Evolutionary conservation across 2,888 invertebrate species (phyloP).

Genomic region (Gibbula magus): DNA sequence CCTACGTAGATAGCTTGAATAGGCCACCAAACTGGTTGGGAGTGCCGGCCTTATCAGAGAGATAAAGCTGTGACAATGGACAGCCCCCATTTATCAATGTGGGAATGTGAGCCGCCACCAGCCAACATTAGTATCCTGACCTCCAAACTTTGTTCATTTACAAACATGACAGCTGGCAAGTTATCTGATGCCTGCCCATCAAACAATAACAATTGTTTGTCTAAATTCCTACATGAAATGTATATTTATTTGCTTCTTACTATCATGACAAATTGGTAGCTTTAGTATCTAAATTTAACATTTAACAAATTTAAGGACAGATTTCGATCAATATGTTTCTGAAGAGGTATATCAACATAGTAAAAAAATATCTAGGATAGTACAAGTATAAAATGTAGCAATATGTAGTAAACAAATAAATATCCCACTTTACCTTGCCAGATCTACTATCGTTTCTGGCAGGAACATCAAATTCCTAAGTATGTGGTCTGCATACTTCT

Average conservation of each 20-base stretch:
- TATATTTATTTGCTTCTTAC: neutral
- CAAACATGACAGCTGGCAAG: constrained; percentile 8
- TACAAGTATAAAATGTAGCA: no score
- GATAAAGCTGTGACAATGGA: constrained; percentile 15
- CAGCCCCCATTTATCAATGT: constrained; percentile 11
- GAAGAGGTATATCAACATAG: neutral
- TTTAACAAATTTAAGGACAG: neutral
- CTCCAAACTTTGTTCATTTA: constrained; percentile 2
- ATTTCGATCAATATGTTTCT: neutral
- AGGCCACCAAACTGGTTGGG: neutral
- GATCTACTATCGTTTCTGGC: neutral
- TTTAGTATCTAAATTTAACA: neutral
- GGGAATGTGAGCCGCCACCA: constrained; percentile 7
- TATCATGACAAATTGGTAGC: neutral
- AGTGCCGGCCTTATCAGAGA: neutral
- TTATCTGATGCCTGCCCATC: neutral
- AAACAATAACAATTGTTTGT: neutral
- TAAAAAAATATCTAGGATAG: no score
- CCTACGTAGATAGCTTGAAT: neutral
- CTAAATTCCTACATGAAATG: neutral
- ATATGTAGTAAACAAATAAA: neutral
- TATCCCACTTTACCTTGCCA: constrained; percentile 6
- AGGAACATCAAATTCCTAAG: neutral
- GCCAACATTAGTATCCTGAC: neutral
- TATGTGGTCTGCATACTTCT: constrained; percentile 13